Base-by-base conservation (phyloP, 2,888 invertebrate genomes). In the Mechanitis mazaeus region DNA sequence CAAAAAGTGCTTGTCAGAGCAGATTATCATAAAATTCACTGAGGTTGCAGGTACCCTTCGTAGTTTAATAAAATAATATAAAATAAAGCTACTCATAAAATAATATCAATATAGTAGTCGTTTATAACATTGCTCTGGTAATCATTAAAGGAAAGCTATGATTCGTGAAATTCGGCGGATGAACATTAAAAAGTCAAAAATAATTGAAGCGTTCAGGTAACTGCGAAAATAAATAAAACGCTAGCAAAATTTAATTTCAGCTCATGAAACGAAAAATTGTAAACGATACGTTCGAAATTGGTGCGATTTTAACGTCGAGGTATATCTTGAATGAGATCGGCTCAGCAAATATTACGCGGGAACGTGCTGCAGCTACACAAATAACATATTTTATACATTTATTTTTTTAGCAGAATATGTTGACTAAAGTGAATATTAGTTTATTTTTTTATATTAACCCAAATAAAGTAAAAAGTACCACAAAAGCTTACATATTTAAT, bases 261-360 rank as follows among this genome's bases (percentile, higher is more conserved):
- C 50, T 54, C 33, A 33, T 46, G 55, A 54, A 59, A 54, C 47
- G 46, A 56, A 54, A 63, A 59, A 56, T 56, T 54, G 63, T 56
- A 59, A 63, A 59, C 35, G 62, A 56, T 59, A 56, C 33, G 56
- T 59, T 58, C 50, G 33, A 54, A 63, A 61, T 55, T 28, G 58
- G 28, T 46, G 60, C 50, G 58, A 64, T 64, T 66, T 64, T 54
- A 64, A 61, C 54, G 54, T 64, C 54, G 53, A 61, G 61, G 61
- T 64, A 59, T 64, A 66, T 64, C 55, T 55, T 61, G 62, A 61
- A 62, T 64, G 53, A 60, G 56, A 66, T 66, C 66, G 60, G 66
- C 59, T 54, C 58, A 38, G 60, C 61, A 66, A 66, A 66, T 61
- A 66, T 56, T 54, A 50, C 60, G 54, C 58, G 55, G 50, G 55